These are phyloP conservation scores for Drosophila pallidifrons DNA, from an alignment of 1,140 invertebrate species.

Conservation along the genomic window DNA sequence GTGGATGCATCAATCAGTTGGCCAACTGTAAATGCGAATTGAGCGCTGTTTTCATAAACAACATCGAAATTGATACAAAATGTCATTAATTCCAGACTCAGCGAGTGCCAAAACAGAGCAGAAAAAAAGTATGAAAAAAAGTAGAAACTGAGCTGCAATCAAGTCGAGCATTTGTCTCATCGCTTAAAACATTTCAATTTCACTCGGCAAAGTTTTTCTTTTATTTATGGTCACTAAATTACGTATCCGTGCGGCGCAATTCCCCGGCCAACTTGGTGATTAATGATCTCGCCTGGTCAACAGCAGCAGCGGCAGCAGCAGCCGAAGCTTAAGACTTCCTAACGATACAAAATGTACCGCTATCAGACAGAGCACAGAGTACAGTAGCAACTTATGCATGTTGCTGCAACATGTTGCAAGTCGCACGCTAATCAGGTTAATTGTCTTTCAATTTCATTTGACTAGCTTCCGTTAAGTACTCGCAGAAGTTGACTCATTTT, in stretches of 20 bases:
- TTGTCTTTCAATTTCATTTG: conserved; percentile 80
- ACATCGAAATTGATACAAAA: conserved; percentile 77
- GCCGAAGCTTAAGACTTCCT: conserved; percentile 44
- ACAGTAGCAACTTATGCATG: conserved; percentile 50
- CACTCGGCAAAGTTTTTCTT: conserved; percentile 73
- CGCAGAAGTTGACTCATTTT: conserved; percentile 39
- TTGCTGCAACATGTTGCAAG: conserved; percentile 51
- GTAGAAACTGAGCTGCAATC: conserved; percentile 56
- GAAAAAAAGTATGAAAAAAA: conserved; percentile 15
- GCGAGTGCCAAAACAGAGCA: conserved; percentile 39
- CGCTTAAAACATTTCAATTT: conserved; percentile 82
- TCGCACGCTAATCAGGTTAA: conserved; percentile 78
- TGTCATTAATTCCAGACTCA: conserved; percentile 73
- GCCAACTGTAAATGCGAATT: conserved; percentile 77
- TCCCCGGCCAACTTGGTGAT: conserved; percentile 58
- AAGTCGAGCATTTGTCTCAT: conserved; percentile 81
- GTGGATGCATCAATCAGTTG: conserved; percentile 67
- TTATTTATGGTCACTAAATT: conserved; percentile 83
- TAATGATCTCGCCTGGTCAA: conserved; percentile 68
- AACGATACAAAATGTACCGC: conserved; percentile 67
- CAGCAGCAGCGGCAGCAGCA: conserved; percentile 10
- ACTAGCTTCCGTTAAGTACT: conserved; percentile 55
- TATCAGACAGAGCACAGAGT: conserved; percentile 37
- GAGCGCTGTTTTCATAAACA: conserved; percentile 81
- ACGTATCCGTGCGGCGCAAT: conserved; percentile 65